phyloP scores from a whole-genome alignment of 2,797 vertebrate species.

The Alcedo atthis region DNA sequence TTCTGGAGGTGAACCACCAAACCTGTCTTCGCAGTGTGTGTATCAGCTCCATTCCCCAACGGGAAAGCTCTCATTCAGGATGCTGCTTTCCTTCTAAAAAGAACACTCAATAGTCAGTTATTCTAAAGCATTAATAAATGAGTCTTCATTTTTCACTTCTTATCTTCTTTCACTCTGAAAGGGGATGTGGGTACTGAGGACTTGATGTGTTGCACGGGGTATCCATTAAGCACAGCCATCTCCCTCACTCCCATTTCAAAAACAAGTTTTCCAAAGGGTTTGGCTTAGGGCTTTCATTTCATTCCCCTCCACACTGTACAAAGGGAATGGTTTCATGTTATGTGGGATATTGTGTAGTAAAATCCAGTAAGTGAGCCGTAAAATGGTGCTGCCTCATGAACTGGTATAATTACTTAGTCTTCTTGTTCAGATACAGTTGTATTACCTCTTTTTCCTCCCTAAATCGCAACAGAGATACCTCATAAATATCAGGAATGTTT shows the following conservation, averaged over 20 bases:
- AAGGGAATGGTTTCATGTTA: not conserved
- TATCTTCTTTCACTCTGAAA: not conserved
- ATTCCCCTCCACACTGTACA: not conserved
- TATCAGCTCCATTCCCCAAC: not conserved
- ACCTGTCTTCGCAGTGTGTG: not conserved
- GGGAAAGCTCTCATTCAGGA: not conserved
- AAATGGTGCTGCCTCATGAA: not conserved
- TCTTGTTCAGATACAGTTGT: not conserved
- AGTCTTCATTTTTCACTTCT: not conserved
- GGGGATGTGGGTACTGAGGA: not conserved
- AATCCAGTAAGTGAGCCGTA: not conserved
- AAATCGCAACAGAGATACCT: not conserved
- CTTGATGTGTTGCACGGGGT: not conserved
- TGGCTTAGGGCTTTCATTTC: not conserved
- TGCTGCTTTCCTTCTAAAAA: not conserved
- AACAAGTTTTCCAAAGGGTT: not conserved
- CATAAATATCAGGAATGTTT: not conserved
- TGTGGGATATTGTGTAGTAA: not conserved
- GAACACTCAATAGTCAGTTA: not conserved
- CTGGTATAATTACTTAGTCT: not conserved
- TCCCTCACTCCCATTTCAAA: not conserved
- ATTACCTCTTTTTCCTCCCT: not conserved
- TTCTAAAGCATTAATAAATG: not conserved
- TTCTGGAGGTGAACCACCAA: not conserved
- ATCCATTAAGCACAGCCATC: fast-evolving